Percentiles rank a stretch among this genome's conserved stretches.
These are phyloP conservation scores for Yponomeuta sedellus DNA, from an alignment of 2,888 invertebrate species.

Conservation along the genomic window DNA sequence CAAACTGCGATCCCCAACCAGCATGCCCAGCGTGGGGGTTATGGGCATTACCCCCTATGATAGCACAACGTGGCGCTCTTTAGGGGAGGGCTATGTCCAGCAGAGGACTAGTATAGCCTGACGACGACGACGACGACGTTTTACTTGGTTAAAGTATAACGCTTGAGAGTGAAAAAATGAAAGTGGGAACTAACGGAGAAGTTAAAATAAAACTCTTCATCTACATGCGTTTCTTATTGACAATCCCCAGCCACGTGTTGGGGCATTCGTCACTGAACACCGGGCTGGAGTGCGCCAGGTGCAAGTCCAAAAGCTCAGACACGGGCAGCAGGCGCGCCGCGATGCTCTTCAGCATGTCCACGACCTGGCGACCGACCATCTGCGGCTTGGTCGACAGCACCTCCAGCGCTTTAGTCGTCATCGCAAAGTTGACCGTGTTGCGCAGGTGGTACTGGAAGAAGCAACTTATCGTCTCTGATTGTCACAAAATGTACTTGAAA, in stretches of 20 bases:
- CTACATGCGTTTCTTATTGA: slow-evolving; percentile 37
- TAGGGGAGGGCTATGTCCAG: no score
- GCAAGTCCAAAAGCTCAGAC: slow-evolving; percentile 55
- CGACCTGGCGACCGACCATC: slow-evolving; percentile 49
- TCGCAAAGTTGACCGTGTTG: slow-evolving; percentile 53
- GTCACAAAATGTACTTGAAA: background rate
- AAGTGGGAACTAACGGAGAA: no score
- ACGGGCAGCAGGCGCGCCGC: slow-evolving; percentile 49
- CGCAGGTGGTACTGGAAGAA: slow-evolving; percentile 54
- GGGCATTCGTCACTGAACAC: slow-evolving; percentile 61
- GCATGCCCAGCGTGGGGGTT: no score
- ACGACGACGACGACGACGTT: no score
- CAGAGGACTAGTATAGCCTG: no score
- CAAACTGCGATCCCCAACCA: no score
- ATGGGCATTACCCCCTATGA: no score
- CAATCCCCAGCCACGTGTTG: slow-evolving; percentile 57
- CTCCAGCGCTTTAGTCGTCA: slow-evolving; percentile 39
- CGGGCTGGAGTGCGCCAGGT: slow-evolving; percentile 56
- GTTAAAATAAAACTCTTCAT: background rate
- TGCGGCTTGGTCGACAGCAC: slow-evolving; percentile 52
- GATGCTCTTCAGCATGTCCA: slow-evolving; percentile 49
- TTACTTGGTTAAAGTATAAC: no score
- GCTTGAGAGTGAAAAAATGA: no score
- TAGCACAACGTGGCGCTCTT: no score
- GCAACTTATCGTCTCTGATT: background rate